Evolutionary conservation across 1,140 invertebrate species (phyloP).

Genomic region (Bombus polaris): DNA sequence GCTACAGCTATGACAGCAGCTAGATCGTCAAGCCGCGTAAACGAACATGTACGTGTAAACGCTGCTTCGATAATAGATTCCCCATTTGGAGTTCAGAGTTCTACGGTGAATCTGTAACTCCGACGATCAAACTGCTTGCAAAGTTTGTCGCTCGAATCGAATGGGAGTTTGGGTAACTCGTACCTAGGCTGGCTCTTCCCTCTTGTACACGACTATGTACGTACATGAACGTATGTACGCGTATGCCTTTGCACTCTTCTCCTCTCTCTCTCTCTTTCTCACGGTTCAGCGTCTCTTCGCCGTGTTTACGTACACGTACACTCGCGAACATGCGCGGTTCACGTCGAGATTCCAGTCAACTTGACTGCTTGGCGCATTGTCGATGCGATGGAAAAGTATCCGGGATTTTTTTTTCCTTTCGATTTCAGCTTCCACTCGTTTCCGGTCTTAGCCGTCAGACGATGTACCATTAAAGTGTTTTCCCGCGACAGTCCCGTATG

Average conservation of each 20-base stretch:
- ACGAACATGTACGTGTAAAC: constrained; percentile 69
- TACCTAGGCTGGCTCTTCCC: constrained; percentile 58
- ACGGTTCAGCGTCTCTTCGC: background rate
- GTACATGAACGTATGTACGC: constrained; percentile 12
- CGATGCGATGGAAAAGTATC: constrained; percentile 49
- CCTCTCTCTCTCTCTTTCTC: background rate
- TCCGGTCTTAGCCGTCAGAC: constrained; percentile 36
- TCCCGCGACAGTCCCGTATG: constrained; percentile 19
- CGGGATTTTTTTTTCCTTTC: constrained; percentile 47
- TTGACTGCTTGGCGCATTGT: constrained; percentile 51
- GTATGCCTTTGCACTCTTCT: background rate
- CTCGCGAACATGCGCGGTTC: background rate
- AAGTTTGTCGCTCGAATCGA: constrained; percentile 73
- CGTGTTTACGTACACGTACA: too few species aligned
- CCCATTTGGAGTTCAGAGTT: constrained; percentile 69
- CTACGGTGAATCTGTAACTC: constrained; percentile 72
- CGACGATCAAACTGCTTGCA: constrained; percentile 72
- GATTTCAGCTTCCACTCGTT: constrained; percentile 36
- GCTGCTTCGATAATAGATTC: constrained; percentile 70
- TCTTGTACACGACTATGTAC: constrained; percentile 31
- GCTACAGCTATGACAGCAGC: constrained; percentile 46
- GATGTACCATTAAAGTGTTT: constrained; percentile 60
- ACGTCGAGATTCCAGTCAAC: background rate
- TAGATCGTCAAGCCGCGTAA: constrained; percentile 56
- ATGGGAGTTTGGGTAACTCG: constrained; percentile 73